A percentile compares a stretch with the other conserved stretches of the same genome.
Evolutionary conservation across 2,797 vertebrate species (phyloP).

Genomic region (Oryzias dopingdopingensis): DNA sequence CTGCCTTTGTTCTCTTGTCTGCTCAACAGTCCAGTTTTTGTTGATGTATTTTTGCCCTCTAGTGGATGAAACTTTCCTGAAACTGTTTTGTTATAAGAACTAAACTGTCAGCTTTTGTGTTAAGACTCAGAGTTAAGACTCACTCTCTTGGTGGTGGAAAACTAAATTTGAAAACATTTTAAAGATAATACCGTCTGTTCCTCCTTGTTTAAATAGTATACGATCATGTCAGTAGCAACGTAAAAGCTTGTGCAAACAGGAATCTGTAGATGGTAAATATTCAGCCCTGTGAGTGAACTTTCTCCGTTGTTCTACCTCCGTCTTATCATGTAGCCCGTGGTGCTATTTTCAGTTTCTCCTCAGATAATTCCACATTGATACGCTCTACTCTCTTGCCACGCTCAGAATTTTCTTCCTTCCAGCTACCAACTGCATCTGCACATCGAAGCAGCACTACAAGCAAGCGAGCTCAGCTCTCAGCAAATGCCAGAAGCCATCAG

Average conservation of each 20-base stretch:
- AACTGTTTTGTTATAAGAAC: conserved; percentile 31
- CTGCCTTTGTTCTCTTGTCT: not conserved
- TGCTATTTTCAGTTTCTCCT: conserved; percentile 48
- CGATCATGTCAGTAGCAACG: conserved; percentile 40
- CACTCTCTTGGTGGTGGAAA: conserved; percentile 35
- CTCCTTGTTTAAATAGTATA: conserved; percentile 53
- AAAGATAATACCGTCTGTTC: conserved; percentile 38
- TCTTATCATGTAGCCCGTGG: conserved; percentile 64
- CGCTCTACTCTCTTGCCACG: conserved; percentile 45
- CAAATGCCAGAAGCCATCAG: conserved; percentile 49
- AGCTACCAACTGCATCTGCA: conserved; percentile 48
- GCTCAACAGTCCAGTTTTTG: not conserved
- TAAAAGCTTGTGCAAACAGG: conserved; percentile 34
- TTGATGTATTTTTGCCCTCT: conserved; percentile 22
- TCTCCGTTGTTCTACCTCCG: conserved; percentile 50
- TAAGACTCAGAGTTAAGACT: conserved; percentile 34
- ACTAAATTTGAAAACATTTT: conserved; percentile 51
- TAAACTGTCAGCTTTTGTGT: conserved; percentile 43
- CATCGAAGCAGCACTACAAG: conserved; percentile 38
- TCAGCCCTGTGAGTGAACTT: conserved; percentile 56
- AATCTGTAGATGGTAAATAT: conserved; percentile 48
- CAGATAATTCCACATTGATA: conserved; percentile 66
- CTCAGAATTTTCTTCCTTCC: conserved; percentile 51
- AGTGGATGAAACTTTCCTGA: conserved; percentile 18
- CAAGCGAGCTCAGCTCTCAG: conserved; percentile 56